Conservation (phyloP, 2,113 vertebrate species). For the Octodon degus region DNA sequence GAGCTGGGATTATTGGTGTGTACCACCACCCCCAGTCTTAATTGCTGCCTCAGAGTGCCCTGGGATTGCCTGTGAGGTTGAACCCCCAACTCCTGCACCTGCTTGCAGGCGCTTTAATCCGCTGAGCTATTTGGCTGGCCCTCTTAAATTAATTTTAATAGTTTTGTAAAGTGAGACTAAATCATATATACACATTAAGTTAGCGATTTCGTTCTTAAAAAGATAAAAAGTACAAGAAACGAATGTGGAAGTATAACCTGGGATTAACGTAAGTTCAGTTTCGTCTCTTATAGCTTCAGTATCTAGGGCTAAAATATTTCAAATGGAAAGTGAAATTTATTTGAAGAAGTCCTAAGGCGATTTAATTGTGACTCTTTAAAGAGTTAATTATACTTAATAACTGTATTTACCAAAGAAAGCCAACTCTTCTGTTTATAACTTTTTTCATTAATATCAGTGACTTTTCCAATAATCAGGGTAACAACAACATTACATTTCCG, state of each 20-base stretch:
- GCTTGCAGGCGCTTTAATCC: too few species aligned
- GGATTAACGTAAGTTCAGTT: background rate
- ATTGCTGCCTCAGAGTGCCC: too few species aligned
- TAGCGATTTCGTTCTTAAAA: background rate
- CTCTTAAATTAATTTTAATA: background rate
- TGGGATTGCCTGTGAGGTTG: too few species aligned
- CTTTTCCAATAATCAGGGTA: conserved; percentile 37
- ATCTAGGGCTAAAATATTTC: conserved; percentile 5
- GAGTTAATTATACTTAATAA: conserved; percentile 56
- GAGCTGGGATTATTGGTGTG: too few species aligned
- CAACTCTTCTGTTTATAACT: background rate
- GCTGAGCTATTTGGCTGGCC: too few species aligned
- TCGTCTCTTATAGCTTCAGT: background rate
- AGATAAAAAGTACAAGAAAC: background rate
- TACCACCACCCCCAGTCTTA: too few species aligned
- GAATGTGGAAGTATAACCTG: background rate
- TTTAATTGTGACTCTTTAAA: conserved; percentile 53
- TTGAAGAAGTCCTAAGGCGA: background rate
- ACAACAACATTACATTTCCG: background rate
- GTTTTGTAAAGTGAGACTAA: background rate
- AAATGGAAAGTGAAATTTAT: conserved; percentile 54
- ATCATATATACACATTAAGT: background rate
- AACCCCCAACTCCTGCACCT: too few species aligned
- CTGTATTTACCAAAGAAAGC: background rate
- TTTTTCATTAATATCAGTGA: background rate